Evolutionary conservation across 1,140 invertebrate species (phyloP), one percentile per base, ranked within the genome.

Genomic region (Trachymyrmex cornetzi): DNA sequence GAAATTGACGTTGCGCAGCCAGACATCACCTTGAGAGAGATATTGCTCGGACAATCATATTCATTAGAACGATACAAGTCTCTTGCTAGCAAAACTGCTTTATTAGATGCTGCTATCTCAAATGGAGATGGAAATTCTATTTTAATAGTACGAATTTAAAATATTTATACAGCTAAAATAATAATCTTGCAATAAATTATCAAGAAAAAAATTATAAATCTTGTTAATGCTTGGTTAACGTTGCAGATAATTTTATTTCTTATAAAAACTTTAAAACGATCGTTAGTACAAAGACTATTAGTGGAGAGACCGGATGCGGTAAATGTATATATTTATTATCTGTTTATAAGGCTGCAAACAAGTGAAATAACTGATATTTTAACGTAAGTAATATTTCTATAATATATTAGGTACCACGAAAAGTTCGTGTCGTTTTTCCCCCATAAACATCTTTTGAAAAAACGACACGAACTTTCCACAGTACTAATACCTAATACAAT

Each of bases 111-210:
- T 71, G 95, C 95, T n/a, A 94, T 96, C 57, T 89, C 89, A 74
- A 94, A 93, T 77, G 95, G 96, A 61, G 95, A 96, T 95, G 96
- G 96, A 89, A 96, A 96, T 93, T 94, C 95, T 24, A 96, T 96
- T 90, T 90, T 96, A 79, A 94, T 95, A 77, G 95, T 96, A 92
- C 87, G 53, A 87, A 44, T 61, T 69, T 69, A 2, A 48, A 69
- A 5, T 59, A 44, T 5, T 30, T 53, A 3, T 87, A 48, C 57
- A 77, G 22, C 24, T 55, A 19, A 69, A 34, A 44, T 63, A 19
- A 77, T 34, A 77, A 27, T 3, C 55, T 64, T 87, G 19, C 55
- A 57, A 48, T 44, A n/a, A 63, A 82, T 48, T 71, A 61, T 30
- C 14, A 11, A 48, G 22, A 53, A 4, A 44, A 63, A 27, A 77